Base-by-base conservation (phyloP, 2,888 invertebrate genomes). In the Patella caerulea region DNA sequence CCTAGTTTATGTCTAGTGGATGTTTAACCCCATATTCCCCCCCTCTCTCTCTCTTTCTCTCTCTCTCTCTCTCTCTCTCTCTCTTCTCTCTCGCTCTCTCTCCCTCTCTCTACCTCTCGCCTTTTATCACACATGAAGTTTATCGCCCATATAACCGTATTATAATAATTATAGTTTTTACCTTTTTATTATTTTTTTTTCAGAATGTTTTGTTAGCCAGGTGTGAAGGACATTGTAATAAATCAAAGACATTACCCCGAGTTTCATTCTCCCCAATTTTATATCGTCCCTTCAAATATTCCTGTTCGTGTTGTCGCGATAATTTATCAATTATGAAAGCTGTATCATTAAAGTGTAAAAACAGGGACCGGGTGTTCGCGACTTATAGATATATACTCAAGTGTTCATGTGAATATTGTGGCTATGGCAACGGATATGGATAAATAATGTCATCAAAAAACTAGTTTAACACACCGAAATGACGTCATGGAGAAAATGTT, bases 281-380 rank as follows among this genome's bases (percentile, higher is more conserved):
- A 19, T 79, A 80, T 55, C 76, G 76, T 14, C 85, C 84, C 15
- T 85, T 85, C 74, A 80, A 74, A 19, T 82, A 85, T 70, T 72
- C 75, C 34, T 84, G 85, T 76, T 76, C 76, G 74, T 84, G 84
- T 74, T 85, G 85, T 70, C 72, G 80, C n/a, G 83, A 83, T 53
- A 55, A 72, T 17, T 73, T 84, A 65, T 85, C 85, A 34, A 81
- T 85, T 70, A 84, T 85, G 84, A 84, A 84, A 54, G 85, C 85
- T 15, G 83, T 84, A 15, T 52, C 79, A 0, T 73, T 85, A 15
- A 71, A 78, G 34, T 85, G 85, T 78, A 75, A 80, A 71, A 74
- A 77, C 15, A 83, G 79, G 0, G 74, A 79, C 29, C 56, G 71
- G 15, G 81, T 80, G 14, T 85, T 80, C 59, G 85, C 85, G 19